Conservation (phyloP, 1,140 invertebrate species). For the Drosophila carrolli region DNA sequence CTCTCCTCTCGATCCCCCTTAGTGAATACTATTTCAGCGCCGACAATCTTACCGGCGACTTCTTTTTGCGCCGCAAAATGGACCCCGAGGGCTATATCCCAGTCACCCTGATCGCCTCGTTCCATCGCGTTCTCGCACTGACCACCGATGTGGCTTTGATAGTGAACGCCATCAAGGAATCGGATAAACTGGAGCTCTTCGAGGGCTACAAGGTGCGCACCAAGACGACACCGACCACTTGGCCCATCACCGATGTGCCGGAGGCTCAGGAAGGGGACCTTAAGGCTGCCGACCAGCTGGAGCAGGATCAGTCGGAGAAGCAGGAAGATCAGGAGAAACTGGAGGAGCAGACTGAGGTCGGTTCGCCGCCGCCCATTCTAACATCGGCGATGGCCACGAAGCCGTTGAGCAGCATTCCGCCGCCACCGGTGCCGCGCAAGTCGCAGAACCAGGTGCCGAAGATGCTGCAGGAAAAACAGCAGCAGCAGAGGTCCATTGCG, state of each 20-base stretch:
- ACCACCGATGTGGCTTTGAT: slow-evolving; percentile 94
- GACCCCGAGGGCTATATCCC: slow-evolving; percentile 96
- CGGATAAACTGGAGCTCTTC: slow-evolving; percentile 92
- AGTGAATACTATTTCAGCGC: slow-evolving; percentile 99
- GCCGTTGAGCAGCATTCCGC: slow-evolving; percentile 87
- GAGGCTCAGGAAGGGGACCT: slow-evolving; percentile 30
- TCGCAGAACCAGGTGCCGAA: slow-evolving; percentile 72
- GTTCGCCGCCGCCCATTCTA: slow-evolving; percentile 70
- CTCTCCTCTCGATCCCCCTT: slow-evolving; percentile 8
- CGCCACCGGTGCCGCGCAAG: slow-evolving; percentile 88
- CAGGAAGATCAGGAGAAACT: slow-evolving; percentile 11
- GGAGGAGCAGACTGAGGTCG: slow-evolving; percentile 60
- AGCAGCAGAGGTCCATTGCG: slow-evolving; percentile 32
- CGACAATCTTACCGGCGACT: slow-evolving; percentile 97
- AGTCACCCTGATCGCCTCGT: slow-evolving; percentile 96
- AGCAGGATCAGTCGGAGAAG: slow-evolving; percentile 13
- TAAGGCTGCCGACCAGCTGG: background rate
- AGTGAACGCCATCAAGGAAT: slow-evolving; percentile 92
- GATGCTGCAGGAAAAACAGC: slow-evolving; percentile 64
- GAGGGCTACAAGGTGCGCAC: slow-evolving; percentile 93
- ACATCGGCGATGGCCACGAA: slow-evolving; percentile 86
- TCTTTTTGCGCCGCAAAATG: slow-evolving; percentile 99
- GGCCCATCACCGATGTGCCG: slow-evolving; percentile 90
- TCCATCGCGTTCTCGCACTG: slow-evolving; percentile 95
- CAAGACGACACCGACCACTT: slow-evolving; percentile 91